Conservation (phyloP, 2,888 invertebrate species). For the Epirrhoe tristata region DNA sequence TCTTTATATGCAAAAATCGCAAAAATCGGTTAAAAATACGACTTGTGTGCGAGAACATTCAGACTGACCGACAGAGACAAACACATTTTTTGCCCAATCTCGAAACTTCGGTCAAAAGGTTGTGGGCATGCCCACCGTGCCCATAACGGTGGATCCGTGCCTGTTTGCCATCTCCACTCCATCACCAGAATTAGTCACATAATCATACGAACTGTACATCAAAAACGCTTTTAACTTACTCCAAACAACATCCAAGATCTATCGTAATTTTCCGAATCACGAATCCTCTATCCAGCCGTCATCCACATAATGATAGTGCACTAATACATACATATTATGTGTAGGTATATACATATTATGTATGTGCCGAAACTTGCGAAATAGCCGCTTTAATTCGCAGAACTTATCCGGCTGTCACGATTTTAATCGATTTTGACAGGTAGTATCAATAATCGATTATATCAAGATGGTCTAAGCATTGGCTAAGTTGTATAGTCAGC, state of each 20-base stretch:
- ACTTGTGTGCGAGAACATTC: too few relatives aligned
- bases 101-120: too few relatives aligned
- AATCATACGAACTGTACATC: too few relatives aligned
- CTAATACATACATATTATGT: conserved; percentile 10
- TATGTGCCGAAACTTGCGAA: conserved; percentile 5
- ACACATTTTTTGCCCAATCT: too few relatives aligned
- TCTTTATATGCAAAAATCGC: too few relatives aligned
- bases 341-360: neutral
- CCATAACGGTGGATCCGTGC: too few relatives aligned
- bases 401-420: neutral
- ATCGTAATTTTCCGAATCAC: conserved; percentile 25
- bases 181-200: too few relatives aligned
- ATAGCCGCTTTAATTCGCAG: neutral
- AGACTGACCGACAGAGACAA: too few relatives aligned
- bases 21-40: too few relatives aligned
- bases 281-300: conserved; percentile 18
- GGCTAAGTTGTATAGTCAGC: neutral
- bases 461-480: neutral
- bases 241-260: neutral
- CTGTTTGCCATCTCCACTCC: too few relatives aligned
- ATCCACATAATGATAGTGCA: conserved; percentile 20
- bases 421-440: neutral
- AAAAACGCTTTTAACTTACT: neutral
- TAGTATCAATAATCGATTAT: neutral
- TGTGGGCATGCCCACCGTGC: too few relatives aligned